Evolutionary conservation across 2,113 vertebrate genomes (phyloP).

Genomic region (Equus quagga): DNA sequence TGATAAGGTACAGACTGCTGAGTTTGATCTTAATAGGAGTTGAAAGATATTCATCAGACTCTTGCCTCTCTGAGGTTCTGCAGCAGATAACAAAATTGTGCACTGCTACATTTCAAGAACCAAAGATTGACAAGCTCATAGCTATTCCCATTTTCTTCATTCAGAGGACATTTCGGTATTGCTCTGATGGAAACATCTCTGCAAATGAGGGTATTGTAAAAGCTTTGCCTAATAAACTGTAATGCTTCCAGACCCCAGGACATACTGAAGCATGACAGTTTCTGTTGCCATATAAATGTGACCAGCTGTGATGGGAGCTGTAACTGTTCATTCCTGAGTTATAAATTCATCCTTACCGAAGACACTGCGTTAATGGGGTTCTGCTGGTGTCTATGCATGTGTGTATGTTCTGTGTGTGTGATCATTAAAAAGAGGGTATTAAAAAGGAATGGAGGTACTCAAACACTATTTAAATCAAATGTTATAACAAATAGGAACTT

Average conservation of each 20-base stretch:
- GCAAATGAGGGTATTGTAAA: slow-evolving; percentile 65
- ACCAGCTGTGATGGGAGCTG: slow-evolving; percentile 2
- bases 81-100: slow-evolving; percentile 69
- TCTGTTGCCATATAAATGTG: slow-evolving; percentile 58
- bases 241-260: slow-evolving; percentile 50
- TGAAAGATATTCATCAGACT: slow-evolving; percentile 75
- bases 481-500: neutral
- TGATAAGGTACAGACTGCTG: slow-evolving; percentile 70
- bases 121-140: slow-evolving; percentile 67
- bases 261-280: slow-evolving; percentile 8
- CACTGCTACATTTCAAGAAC: slow-evolving; percentile 70
- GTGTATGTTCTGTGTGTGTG: neutral
- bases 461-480: slow-evolving; percentile 18
- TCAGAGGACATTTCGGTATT: slow-evolving; percentile 38
- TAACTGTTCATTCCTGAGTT: neutral
- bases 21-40: slow-evolving; percentile 77
- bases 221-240: slow-evolving; percentile 69
- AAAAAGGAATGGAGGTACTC: neutral
- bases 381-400: neutral
- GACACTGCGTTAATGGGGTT: neutral
- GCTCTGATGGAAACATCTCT: slow-evolving; percentile 62
- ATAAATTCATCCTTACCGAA: slow-evolving; percentile 51
- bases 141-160: slow-evolving; percentile 66
- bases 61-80: slow-evolving; percentile 53
- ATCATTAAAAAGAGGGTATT: slow-evolving; percentile 6